These are phyloP conservation scores for Platygyra sinensis DNA, from an alignment of 64 coral and sea anemone species.

Conservation along the genomic window DNA sequence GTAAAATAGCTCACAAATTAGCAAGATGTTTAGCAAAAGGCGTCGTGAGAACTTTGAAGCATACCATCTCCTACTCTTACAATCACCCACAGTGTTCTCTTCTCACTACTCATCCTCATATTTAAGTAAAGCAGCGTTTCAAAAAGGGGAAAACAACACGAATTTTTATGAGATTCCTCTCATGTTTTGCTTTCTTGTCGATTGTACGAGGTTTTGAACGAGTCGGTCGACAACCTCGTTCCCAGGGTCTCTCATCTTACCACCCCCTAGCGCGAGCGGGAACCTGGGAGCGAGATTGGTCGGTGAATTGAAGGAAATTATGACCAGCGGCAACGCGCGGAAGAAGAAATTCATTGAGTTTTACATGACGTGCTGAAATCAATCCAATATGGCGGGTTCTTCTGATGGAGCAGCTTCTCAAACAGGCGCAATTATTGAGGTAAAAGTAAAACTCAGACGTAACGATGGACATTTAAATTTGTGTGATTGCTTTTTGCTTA, in stretches of 20 bases:
- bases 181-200: background rate
- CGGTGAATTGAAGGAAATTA: no score
- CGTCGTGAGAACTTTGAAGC: no score
- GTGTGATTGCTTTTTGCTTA: background rate
- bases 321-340: background rate
- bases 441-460: background rate
- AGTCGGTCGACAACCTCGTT: background rate
- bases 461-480: background rate
- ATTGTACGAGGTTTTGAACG: no score
- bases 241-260: no score
- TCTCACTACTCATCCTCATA: constrained; percentile 32
- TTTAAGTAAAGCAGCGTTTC: background rate
- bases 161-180: background rate
- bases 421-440: background rate
- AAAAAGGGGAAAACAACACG: background rate
- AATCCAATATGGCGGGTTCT: constrained; percentile 9
- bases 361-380: background rate
- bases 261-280: no score
- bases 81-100: constrained; percentile 52
- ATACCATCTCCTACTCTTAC: constrained; percentile 35
- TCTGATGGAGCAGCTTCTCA: background rate
- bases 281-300: no score
- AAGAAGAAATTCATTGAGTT: background rate
- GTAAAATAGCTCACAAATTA: background rate
- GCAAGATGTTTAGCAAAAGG: background rate